Evolutionary conservation across 1,140 invertebrate species (phyloP), one percentile per base, ranked within the genome.

Genomic region (Idris sp.): DNA sequence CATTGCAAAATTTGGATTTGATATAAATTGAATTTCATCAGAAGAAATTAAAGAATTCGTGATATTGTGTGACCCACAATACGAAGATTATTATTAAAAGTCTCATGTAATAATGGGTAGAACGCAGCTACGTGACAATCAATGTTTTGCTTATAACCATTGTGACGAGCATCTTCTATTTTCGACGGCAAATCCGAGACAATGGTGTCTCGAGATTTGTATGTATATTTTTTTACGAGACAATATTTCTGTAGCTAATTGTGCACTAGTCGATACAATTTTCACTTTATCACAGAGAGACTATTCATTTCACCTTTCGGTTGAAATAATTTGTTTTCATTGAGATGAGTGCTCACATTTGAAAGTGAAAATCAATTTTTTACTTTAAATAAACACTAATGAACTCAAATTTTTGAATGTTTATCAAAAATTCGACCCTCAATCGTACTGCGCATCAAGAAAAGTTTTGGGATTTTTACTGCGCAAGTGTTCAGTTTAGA

Each of bases 131-230:
- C 62, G 62, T 67, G 62, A 58, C 64, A 68, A 48, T 58, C 46
- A 68, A 53, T 68, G 44, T 68, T 59, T 68, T 51, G 19, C 19
- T n/a, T n/a, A n/a, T 68, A 54, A 38, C 48, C 49, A 65, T 65
- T 65, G 31, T 54, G 59, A 53, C 48, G 62, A 25, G 49, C 10
- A 19, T 58, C 43, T 49, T 58, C n/a, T 35, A 49, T 68, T 58
- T 58, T 68, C 44, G 64, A 49, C 18, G 5, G 22, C 33, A 19
- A 49, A 10, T 13, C 31, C 6, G 31, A 56, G 48, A 56, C 49
- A 49, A 68, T 58, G 22, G 10, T 3, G 31, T n/a, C n/a, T n/a
- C 19, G 0, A 33, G 33, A 0, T 49, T 5, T 26, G 25, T 56
- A 56, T n/a, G n/a, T n/a, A n/a, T n/a, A n/a, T n/a, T n/a, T 56